Evolutionary conservation across 2,113 vertebrate genomes (phyloP).

Genomic region (Atrichornis clamosus): DNA sequence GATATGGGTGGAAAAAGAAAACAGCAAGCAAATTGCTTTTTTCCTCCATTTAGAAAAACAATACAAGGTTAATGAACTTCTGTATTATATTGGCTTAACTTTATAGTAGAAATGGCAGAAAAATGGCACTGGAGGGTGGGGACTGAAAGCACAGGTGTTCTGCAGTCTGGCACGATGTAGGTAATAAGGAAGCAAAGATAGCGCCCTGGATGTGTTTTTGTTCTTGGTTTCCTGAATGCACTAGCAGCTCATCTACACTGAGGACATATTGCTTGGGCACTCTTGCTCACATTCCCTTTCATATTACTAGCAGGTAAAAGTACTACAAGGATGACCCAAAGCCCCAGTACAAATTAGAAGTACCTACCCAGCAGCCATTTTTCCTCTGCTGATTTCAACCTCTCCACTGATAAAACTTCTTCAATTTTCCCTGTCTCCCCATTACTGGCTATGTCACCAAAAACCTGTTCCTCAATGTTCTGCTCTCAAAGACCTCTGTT

Average conservation of each 20-base stretch:
- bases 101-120: not conserved
- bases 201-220: not conserved
- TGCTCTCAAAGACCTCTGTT: not conserved
- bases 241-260: not conserved
- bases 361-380: not conserved
- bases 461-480: not conserved
- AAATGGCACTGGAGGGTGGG: not conserved
- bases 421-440: not conserved
- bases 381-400: not conserved
- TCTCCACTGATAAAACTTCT: not conserved
- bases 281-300: not conserved
- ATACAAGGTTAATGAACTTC: not conserved
- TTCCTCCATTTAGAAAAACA: not conserved
- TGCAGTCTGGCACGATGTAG: not conserved
- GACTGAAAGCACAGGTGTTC: not conserved
- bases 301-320: not conserved
- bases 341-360: not conserved
- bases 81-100: not conserved
- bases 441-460: not conserved
- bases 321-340: not conserved
- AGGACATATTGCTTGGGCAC: not conserved
- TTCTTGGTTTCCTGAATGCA: not conserved
- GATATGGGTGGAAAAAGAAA: not conserved
- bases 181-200: not conserved
- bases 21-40: not conserved